Evolutionary conservation across 2,113 vertebrate species (phyloP), one percentile per base, ranked within the genome.

Genomic region (Anguilla japonica): DNA sequence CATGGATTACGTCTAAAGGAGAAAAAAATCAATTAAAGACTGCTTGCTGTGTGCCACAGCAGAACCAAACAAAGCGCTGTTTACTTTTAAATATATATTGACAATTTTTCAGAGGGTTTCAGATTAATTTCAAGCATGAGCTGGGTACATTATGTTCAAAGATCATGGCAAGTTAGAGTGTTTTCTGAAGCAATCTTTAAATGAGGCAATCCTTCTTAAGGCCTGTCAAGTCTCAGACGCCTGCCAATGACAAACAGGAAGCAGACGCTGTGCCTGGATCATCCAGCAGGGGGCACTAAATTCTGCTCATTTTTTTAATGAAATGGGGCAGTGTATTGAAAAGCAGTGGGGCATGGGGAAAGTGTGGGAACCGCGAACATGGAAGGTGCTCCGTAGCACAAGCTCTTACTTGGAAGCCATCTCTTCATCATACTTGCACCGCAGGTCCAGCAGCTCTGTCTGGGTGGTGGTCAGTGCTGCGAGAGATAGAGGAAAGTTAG

Each of bases 351-450:
- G 71, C 71, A 75, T 67, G 71, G 26, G n/a, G 71, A n/a, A 34
- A 0, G 26, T 41, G 79, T 67, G 39, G 40, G 39, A 41, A 7
- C 16, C 6, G 40, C 20, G 11, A 22, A 16, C n/a, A 81, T 6
- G 11, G 79, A 7, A 34, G n/a, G 79, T 43, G 40, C 22, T 9
- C 16, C 18, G 40, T 0, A 40, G 79, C 79, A 43, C 79, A 22
- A 40, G 18, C 20, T 93, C 98, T 97, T 95, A 99, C 98, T 98
- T 99, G 92, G 96, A 96, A 0, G 96, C 96, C 0, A 97, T 97
- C 92, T 99, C 97, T 90, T 98, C 97, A 34, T 98, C 97, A 60
- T 99, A 99, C 95, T 99, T 98, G 91, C 96, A 96, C 88, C 95
- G 94, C 92, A 99, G 96, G 91, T 98, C 97, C 89, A 97, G 95